Evolutionary conservation across 2,113 vertebrate species (phyloP).

Genomic region (Anhinga anhinga): DNA sequence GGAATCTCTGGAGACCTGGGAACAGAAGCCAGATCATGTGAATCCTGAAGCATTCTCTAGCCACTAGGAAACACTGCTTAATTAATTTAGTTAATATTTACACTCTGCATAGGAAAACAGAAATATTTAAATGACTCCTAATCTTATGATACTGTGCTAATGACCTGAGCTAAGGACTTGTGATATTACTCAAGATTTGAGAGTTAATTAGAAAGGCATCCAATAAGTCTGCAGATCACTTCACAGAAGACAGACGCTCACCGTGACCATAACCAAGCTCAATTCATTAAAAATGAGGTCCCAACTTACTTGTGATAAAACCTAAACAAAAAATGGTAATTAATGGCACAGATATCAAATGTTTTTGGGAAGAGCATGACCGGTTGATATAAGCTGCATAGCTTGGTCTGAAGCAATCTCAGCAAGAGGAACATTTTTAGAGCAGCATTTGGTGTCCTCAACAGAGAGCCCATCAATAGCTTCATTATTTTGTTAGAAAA

Average conservation of each 20-base stretch:
- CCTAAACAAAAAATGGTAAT: not conserved
- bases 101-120: not conserved
- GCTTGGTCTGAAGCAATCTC: not conserved
- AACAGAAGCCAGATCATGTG: not conserved
- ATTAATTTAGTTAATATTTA: conserved; percentile 36
- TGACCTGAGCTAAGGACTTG: not conserved
- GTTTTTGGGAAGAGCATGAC: not conserved
- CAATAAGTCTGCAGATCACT: not conserved
- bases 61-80: not conserved
- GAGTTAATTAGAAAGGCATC: conserved; percentile 5
- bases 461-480: not conserved
- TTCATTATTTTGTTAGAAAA: not conserved
- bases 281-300: not conserved
- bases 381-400: not conserved
- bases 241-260: not conserved
- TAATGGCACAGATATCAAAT: not conserved
- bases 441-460: not conserved
- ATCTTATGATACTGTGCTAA: conserved; percentile 1
- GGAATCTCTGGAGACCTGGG: not conserved
- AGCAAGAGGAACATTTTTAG: not conserved
- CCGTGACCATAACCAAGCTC: not conserved
- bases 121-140: conserved; percentile 14
- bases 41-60: not conserved
- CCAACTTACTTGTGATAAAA: not conserved
- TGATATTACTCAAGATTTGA: not conserved